Percentiles rank a stretch among this genome's conserved stretches.
Evolutionary conservation across 2,797 vertebrate genomes (phyloP).

Genomic region (Enoplosus armatus): DNA sequence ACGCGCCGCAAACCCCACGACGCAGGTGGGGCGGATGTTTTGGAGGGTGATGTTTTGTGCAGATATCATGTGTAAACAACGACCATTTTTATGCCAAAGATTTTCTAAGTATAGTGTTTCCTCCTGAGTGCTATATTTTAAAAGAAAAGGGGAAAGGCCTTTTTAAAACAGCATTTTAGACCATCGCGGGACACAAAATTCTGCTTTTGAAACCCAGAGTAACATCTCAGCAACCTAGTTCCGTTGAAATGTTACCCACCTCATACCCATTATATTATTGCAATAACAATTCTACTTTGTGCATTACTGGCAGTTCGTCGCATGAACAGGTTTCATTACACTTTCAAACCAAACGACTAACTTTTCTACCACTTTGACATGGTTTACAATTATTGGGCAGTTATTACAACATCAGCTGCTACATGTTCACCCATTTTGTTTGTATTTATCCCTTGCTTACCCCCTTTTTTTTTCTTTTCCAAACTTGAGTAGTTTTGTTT

Average conservation of each 20-base stretch:
- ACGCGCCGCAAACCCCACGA: neutral
- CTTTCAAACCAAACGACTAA: slow-evolving; percentile 24
- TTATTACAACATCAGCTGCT: slow-evolving; percentile 50
- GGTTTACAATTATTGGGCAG: slow-evolving; percentile 50
- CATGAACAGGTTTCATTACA: slow-evolving; percentile 12
- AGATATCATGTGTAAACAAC: slow-evolving; percentile 24
- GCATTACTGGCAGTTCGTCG: slow-evolving; percentile 1
- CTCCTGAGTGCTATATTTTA: slow-evolving; percentile 17
- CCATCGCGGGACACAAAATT: neutral
- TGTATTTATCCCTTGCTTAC: slow-evolving; percentile 18
- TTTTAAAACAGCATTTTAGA: slow-evolving; percentile 6
- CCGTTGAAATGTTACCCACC: neutral
- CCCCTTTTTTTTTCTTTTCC: neutral
- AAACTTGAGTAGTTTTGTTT: slow-evolving; percentile 36
- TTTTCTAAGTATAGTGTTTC: slow-evolving; percentile 30
- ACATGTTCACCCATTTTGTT: slow-evolving; percentile 20
- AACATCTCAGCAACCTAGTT: too few relatives aligned
- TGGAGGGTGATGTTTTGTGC: neutral
- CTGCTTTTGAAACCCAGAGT: neutral
- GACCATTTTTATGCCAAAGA: slow-evolving; percentile 62
- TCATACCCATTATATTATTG: neutral
- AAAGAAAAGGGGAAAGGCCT: slow-evolving; percentile 3
- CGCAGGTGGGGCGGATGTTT: too few relatives aligned
- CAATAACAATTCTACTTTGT: slow-evolving; percentile 1
- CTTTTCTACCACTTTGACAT: slow-evolving; percentile 18